Evolutionary conservation across 2,888 invertebrate genomes (phyloP).

Genomic region (Leptopilina myrica): DNA sequence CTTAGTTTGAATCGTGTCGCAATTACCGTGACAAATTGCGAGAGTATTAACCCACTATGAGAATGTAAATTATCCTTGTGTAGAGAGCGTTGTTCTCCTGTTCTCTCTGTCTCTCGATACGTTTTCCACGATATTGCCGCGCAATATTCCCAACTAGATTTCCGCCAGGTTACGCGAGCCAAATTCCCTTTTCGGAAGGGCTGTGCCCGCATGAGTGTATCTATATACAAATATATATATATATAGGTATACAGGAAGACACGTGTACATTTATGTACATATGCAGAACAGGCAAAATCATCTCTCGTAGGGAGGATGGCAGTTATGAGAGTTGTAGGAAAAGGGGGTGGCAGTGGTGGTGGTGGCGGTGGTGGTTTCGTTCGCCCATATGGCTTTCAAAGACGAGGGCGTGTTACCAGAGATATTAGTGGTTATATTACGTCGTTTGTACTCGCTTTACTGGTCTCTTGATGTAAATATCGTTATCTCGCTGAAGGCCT

Average conservation of each 20-base stretch:
- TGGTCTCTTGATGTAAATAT: constrained; percentile 44
- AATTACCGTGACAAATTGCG: constrained; percentile 15
- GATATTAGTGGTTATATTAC: constrained; percentile 63
- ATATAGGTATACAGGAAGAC: too few relatives aligned
- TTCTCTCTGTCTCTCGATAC: background rate
- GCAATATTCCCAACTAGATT: constrained; percentile 31
- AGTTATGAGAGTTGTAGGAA: constrained; percentile 63
- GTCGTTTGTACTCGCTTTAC: constrained; percentile 53
- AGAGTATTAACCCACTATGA: constrained; percentile 19
- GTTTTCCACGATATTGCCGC: constrained; percentile 22
- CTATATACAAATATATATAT: background rate
- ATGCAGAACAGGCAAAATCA: constrained; percentile 35
- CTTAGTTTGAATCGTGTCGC: constrained; percentile 1
- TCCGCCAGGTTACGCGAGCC: constrained; percentile 11
- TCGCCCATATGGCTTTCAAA: constrained; percentile 26
- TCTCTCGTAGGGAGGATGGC: constrained; percentile 47
- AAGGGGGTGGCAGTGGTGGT: too few relatives aligned
- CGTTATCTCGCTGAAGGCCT: constrained; percentile 34
- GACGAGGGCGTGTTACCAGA: constrained; percentile 44
- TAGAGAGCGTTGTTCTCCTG: background rate
- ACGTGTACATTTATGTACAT: constrained; percentile 17
- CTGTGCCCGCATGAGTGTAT: background rate
- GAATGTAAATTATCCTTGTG: constrained; percentile 30
- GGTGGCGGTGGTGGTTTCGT: constrained; percentile 44
- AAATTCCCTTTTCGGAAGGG: constrained; percentile 16